These are phyloP conservation scores for Gorilla gorilla DNA, from an alignment of 2,113 vertebrate genomes.

Conservation along the genomic window DNA sequence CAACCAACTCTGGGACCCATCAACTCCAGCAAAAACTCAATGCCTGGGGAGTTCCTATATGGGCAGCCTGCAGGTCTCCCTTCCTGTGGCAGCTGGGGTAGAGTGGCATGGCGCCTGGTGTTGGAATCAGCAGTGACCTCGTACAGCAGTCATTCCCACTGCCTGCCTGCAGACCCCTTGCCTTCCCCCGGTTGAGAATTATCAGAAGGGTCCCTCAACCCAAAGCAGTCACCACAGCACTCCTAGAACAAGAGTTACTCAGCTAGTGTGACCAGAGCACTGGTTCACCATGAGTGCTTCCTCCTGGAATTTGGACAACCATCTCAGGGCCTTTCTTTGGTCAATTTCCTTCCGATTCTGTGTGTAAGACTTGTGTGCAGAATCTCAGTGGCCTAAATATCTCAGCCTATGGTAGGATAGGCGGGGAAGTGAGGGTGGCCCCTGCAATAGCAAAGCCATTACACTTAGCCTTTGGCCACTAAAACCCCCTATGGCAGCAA, in stretches of 20 bases:
- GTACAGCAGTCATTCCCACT: not conserved
- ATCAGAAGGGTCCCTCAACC: not conserved
- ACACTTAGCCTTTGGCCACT: not conserved
- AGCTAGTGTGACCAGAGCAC: fast-evolving
- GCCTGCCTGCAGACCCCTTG: not conserved
- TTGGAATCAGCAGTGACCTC: not conserved
- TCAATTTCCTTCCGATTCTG: not conserved
- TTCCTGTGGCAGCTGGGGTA: not conserved
- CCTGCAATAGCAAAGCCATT: not conserved
- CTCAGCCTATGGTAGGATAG: no score
- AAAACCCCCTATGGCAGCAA: not conserved
- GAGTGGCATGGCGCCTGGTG: no score
- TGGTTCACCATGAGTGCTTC: not conserved
- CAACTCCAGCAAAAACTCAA: not conserved
- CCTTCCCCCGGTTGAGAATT: not conserved
- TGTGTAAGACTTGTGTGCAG: not conserved
- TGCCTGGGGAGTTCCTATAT: no score
- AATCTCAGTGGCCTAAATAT: not conserved
- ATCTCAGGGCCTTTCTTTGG: not conserved
- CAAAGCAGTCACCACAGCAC: not conserved
- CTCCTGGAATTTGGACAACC: not conserved
- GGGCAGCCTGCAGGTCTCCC: not conserved
- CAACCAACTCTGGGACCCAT: not conserved
- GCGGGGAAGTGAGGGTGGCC: not conserved
- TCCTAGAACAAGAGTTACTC: not conserved